Conservation (phyloP, 2,797 vertebrate species). For the Poeciliopsis infans region DNA sequence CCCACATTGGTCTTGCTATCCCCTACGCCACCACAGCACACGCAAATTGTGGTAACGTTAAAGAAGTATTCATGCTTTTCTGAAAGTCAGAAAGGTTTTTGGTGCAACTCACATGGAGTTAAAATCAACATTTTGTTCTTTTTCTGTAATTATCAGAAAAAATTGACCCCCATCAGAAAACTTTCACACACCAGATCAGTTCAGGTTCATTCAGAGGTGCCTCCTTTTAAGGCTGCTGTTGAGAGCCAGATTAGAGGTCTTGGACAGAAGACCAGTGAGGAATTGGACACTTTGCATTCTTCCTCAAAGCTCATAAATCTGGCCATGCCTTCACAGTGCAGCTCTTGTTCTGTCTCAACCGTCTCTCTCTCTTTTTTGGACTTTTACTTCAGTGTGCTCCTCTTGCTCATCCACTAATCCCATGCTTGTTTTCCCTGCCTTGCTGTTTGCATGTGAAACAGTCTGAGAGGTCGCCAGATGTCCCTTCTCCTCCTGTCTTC, state of each 20-base stretch:
- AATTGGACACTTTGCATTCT: constrained; percentile 75
- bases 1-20: no score
- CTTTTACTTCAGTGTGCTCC: constrained; percentile 58
- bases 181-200: constrained; percentile 19
- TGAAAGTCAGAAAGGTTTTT: background rate
- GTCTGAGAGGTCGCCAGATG: constrained; percentile 15
- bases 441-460: constrained; percentile 48
- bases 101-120: background rate
- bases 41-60: background rate
- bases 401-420: constrained; percentile 58
- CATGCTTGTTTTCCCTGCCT: constrained; percentile 38
- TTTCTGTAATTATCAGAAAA: background rate
- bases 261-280: constrained; percentile 65
- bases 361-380: constrained; percentile 34
- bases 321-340: constrained; percentile 47
- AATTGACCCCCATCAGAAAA: constrained; percentile 22
- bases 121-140: background rate
- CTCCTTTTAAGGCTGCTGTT: constrained; percentile 20
- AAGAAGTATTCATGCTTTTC: background rate
- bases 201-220: constrained; percentile 22
- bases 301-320: constrained; percentile 69
- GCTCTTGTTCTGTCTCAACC: constrained; percentile 53
- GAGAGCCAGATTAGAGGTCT: constrained; percentile 43
- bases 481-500: background rate
- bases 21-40: no score